phyloP scores from a whole-genome alignment of 2,888 invertebrate species.

The Desoria tigrina region DNA sequence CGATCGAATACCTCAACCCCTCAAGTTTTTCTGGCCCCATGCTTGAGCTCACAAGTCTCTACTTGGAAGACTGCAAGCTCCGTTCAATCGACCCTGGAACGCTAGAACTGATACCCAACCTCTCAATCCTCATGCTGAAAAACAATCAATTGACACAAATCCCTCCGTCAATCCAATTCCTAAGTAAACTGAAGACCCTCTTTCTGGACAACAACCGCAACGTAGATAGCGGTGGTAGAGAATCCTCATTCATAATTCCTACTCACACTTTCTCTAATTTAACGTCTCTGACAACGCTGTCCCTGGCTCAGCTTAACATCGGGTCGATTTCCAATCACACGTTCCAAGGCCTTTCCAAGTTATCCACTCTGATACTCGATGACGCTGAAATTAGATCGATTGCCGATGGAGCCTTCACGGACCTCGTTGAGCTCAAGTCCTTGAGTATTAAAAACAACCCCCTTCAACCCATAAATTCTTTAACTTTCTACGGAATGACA shows the following conservation, averaged over 20 bases:
- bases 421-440: constrained; percentile 16
- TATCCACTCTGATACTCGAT: constrained; percentile 18
- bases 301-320: constrained; percentile 10
- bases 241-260: neutral
- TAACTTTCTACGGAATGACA: constrained; percentile 40
- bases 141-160: constrained; percentile 31
- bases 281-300: neutral
- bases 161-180: constrained; percentile 21
- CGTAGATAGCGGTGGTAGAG: neutral
- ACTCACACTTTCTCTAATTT: neutral
- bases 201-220: constrained; percentile 1
- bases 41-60: constrained; percentile 26
- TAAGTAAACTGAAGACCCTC: constrained; percentile 3
- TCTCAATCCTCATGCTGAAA: constrained; percentile 23
- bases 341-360: constrained; percentile 25
- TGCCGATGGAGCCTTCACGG: constrained; percentile 36
- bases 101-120: constrained; percentile 25
- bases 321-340: constrained; percentile 11
- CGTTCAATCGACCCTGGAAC: constrained; percentile 26
- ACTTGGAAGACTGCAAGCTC: constrained; percentile 37
- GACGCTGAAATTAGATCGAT: constrained; percentile 31
- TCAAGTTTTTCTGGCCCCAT: constrained; percentile 27
- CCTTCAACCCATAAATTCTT: constrained; percentile 7
- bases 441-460: constrained; percentile 30
- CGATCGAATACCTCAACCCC: constrained; percentile 19